Base-by-base conservation (phyloP, 2,888 invertebrate genomes). In the Plagiodera versicolora region DNA sequence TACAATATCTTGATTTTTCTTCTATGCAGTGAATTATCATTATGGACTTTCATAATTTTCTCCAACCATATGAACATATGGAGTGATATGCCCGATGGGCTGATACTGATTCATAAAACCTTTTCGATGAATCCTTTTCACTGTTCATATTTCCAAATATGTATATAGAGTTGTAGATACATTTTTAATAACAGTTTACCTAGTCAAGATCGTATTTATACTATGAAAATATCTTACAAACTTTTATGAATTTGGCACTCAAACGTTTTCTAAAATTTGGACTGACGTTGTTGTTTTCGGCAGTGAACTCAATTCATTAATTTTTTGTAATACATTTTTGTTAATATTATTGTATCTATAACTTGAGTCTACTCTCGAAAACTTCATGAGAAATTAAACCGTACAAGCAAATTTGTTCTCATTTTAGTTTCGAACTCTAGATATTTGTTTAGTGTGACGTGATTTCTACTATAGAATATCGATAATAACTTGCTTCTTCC, bases 111-210 rank as follows among this genome's bases (percentile, higher is more conserved):
- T 56, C 18, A 56, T 56, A 55, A 60, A 58, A 19, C 14, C 45
- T 54, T 49, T 61, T 54, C 14, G 35, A 50, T 44, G 35, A 35
- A 67, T 66, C 64, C 65, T 61, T 55, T 63, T 70, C 66, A 67
- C 59, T 59, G 52, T 67, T 65, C 65, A 69, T 64, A 58, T 71
- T 70, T 68, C 65, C 68, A 67, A 70, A 70, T 67, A 58, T 44
- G 54, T 75, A 74, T 76, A 75, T 69, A 75, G 73, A 75, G 51
- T 71, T 76, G 75, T 76, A 76, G 76, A 76, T 76, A 76, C 72
- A 71, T 72, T 74, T 75, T 74, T 75, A 73, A 70, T 70, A 72
- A 70, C 67, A 70, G 69, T 69, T 67, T 71, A 71, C 71, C 75
- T 75, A 76, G 76, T 76, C 76, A 74, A 73, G 73, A 72, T 72